Base-by-base conservation (phyloP, 2,888 invertebrate species). In the Allacma fusca region DNA sequence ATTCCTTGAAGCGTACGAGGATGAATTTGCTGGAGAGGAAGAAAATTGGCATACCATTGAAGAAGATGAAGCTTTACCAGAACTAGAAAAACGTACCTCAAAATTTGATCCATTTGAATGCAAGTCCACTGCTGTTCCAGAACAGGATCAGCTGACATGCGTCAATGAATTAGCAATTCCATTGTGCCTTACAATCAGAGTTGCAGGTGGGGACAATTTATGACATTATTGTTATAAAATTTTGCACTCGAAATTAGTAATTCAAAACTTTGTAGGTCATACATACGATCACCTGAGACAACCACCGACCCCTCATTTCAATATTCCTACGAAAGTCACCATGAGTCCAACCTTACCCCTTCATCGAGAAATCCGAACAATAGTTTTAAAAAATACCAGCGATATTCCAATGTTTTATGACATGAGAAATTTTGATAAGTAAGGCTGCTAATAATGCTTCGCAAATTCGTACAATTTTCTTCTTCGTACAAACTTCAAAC, bases 301-400 rank as follows among this genome's bases (percentile, higher is more conserved):
- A 13, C 79, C 80, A 7, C 75, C 78, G 9, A 76, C 80, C 16
- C 79, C 82, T 16, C 74, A 80, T 69, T 78, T 80, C 1, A 79
- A 72, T 13, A 40, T 81, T 21, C 80, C 80, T 9, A 13, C 68
- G 0, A 78, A 76, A 70, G 72, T 80, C 4, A 62, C 64, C 13
- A 81, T 82, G 82, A 73, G 76, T 19, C 78, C 81, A 0, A 81
- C 80, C 34, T 71, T 78, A 21, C 82, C 80, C 1, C 68, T 77
- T 16, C 74, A 76, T 19, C 43, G 78, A 13, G 76, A 79, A 13
- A 76, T 77, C 12, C 40, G 80, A n/a, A 79, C 82, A 2, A 34
- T 81, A 43, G 77, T 81, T 5, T 72, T 82, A 23, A 80, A 78
- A 43, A 82, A 82, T 77, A 73, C 69, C 1, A 80, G 80, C 43